Percentiles rank a stretch among this genome's conserved stretches.
These are phyloP conservation scores for Drosophila nasuta DNA, from an alignment of 1,140 invertebrate species.

Conservation along the genomic window DNA sequence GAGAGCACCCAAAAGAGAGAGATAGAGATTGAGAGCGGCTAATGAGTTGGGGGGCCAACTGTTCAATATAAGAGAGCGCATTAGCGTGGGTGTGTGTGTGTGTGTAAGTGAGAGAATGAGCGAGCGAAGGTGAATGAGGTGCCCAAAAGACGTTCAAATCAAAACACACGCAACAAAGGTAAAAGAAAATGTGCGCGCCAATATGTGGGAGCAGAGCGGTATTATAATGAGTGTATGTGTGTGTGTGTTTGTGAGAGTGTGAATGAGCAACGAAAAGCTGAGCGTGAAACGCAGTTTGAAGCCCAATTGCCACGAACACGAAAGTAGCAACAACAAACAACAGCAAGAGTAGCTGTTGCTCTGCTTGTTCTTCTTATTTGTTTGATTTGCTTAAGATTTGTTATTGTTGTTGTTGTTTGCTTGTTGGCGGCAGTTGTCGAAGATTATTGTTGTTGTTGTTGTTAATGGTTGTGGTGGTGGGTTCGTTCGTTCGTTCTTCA, in stretches of 20 bases:
- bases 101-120: slow-evolving; percentile 31
- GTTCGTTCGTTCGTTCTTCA: slow-evolving; percentile 22
- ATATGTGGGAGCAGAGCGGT: slow-evolving; percentile 52
- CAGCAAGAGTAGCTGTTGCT: slow-evolving; percentile 30
- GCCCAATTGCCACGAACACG: slow-evolving; percentile 49
- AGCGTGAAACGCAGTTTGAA: slow-evolving; percentile 47
- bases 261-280: slow-evolving; percentile 35
- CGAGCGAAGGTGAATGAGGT: slow-evolving; percentile 32
- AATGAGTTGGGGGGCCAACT: slow-evolving; percentile 41
- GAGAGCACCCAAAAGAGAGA: slow-evolving; percentile 33
- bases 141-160: slow-evolving; percentile 59
- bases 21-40: slow-evolving; percentile 5
- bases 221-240: slow-evolving; percentile 12
- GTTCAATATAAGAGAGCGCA: slow-evolving; percentile 44
- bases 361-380: slow-evolving; percentile 34
- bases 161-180: slow-evolving; percentile 78
- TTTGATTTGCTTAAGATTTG: slow-evolving; percentile 22
- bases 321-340: slow-evolving; percentile 15
- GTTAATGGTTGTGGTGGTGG: slow-evolving; percentile 37
- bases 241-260: slow-evolving; percentile 29
- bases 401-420: slow-evolving; percentile 19
- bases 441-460: slow-evolving; percentile 12
- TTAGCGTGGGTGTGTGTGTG: slow-evolving; percentile 61
- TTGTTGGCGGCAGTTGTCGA: slow-evolving; percentile 18
- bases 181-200: slow-evolving; percentile 81